Conservation (phyloP, 2,888 invertebrate species). For the Lucinisca nassula region DNA sequence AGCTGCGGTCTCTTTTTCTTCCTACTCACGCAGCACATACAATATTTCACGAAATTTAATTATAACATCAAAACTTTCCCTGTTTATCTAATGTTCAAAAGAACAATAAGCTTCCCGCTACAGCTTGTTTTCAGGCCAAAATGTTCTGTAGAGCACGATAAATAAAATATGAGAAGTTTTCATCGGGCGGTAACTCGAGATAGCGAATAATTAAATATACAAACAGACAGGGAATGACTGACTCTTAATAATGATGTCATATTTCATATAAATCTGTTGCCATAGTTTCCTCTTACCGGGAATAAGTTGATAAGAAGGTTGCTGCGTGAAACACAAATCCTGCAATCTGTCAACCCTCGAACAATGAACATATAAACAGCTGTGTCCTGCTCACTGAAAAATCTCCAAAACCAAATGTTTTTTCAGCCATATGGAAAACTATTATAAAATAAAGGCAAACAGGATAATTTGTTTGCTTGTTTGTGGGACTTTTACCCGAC, state of each 20-base stretch:
- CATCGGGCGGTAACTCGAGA: not conserved
- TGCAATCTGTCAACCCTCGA: not conserved
- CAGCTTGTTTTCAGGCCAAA: not conserved
- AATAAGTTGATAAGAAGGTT: slow-evolving; percentile 14
- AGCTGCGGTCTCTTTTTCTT: not conserved
- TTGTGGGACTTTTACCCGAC: too few relatives aligned
- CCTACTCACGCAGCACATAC: not conserved
- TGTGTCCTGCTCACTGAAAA: not conserved
- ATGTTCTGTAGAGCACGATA: not conserved
- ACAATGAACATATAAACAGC: not conserved
- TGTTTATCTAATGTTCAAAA: not conserved
- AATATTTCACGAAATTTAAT: not conserved
- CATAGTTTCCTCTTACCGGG: not conserved
- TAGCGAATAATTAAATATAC: not conserved
- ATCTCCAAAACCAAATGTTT: not conserved
- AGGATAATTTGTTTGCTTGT: too few relatives aligned
- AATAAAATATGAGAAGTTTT: not conserved
- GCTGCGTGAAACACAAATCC: not conserved
- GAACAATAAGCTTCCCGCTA: not conserved
- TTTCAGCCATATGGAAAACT: too few relatives aligned
- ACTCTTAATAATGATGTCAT: slow-evolving; percentile 8
- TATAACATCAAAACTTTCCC: not conserved
- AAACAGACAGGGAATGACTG: not conserved
- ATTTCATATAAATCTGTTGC: slow-evolving; percentile 16
- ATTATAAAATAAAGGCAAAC: too few relatives aligned